Conservation (phyloP, 2,888 invertebrate species). For the Ophioninae sp. region DNA sequence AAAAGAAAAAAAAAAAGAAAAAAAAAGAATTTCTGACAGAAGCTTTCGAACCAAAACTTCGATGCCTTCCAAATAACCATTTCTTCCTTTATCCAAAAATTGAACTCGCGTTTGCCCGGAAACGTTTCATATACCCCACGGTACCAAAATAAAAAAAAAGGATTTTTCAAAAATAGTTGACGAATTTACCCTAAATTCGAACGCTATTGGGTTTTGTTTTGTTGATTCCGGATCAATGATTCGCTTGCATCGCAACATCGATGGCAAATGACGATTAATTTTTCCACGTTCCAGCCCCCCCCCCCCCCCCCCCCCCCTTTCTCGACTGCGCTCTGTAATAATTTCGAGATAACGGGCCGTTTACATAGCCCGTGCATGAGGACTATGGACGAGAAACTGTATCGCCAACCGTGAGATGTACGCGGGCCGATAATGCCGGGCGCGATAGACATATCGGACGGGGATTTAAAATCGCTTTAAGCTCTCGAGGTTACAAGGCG, state of each 20-base stretch:
- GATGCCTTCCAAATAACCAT: too few species aligned
- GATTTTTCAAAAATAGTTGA: too few species aligned
- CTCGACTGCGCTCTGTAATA: slow-evolving; percentile 39
- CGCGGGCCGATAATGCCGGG: slow-evolving; percentile 14
- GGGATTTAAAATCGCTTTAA: not conserved
- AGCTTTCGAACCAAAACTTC: too few species aligned
- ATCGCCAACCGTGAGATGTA: slow-evolving; percentile 26
- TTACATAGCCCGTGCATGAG: not conserved
- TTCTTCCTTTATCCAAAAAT: too few species aligned
- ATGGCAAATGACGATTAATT: slow-evolving; percentile 32
- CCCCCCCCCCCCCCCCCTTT: slow-evolving; percentile 37
- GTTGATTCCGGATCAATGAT: slow-evolving; percentile 4
- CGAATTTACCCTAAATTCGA: too few species aligned
- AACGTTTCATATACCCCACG: too few species aligned
- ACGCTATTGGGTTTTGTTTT: too few species aligned
- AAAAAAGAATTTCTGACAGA: too few species aligned
- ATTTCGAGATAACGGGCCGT: slow-evolving; percentile 22
- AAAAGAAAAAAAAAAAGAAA: too few species aligned
- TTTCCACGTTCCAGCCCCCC: slow-evolving; percentile 7
- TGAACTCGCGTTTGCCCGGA: too few species aligned
- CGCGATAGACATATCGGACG: not conserved
- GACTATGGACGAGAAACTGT: slow-evolving; percentile 32
- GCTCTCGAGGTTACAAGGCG: too few species aligned
- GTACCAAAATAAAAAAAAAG: too few species aligned
- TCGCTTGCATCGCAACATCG: not conserved